Conservation (phyloP, 1,140 invertebrate genomes). For the Hermatobates lingyangjiaoensis region DNA sequence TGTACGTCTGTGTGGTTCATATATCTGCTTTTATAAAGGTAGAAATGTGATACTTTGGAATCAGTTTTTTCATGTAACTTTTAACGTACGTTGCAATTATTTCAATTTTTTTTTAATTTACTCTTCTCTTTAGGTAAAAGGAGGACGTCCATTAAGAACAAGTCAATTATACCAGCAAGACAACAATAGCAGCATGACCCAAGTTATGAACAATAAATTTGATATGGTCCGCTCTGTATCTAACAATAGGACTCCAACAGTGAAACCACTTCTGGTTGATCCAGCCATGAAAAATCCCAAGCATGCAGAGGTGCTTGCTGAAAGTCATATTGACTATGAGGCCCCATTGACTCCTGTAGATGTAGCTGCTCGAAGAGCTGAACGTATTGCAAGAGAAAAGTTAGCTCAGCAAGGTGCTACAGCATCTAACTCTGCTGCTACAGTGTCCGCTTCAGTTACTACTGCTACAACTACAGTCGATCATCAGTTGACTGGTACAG, state of each 20-base stretch:
- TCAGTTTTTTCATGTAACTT: not conserved
- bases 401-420: slow-evolving; percentile 15
- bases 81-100: not conserved
- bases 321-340: slow-evolving; percentile 73
- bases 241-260: slow-evolving; percentile 46
- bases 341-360: slow-evolving; percentile 62
- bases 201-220: slow-evolving; percentile 48
- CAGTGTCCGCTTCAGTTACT: too few species aligned
- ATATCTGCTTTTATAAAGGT: too few species aligned
- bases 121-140: slow-evolving; percentile 43
- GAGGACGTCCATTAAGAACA: slow-evolving; percentile 52
- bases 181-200: slow-evolving; percentile 57
- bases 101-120: slow-evolving; percentile 25
- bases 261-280: slow-evolving; percentile 48
- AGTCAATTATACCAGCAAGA: slow-evolving; percentile 65
- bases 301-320: slow-evolving; percentile 58
- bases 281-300: slow-evolving; percentile 48
- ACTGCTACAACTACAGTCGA: too few species aligned
- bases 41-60: too few species aligned
- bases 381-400: slow-evolving; percentile 67
- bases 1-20: too few species aligned
- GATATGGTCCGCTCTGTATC: slow-evolving; percentile 59
- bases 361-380: slow-evolving; percentile 63
- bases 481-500: too few species aligned
- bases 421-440: not conserved